Conservation (phyloP, 2,113 vertebrate genomes). For the Calidris pugnax region DNA sequence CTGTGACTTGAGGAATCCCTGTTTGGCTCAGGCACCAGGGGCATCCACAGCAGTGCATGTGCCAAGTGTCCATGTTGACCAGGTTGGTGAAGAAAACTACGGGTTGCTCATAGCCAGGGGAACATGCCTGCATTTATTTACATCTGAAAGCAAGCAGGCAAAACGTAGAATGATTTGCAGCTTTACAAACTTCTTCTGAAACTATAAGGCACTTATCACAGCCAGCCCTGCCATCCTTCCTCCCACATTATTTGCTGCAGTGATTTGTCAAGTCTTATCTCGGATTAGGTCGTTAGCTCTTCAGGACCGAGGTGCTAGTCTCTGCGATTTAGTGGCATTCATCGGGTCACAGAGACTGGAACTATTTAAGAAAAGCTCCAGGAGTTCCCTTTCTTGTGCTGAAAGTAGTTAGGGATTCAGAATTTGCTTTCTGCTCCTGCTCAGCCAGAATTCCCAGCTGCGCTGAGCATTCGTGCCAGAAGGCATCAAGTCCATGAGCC, state of each 20-base stretch:
- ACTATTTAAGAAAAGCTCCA: neutral
- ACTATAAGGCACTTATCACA: neutral
- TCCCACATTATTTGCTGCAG: neutral
- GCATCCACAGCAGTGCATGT: neutral
- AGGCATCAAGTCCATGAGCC: neutral
- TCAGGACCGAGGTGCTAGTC: neutral
- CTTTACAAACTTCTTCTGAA: neutral
- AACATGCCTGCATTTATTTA: neutral
- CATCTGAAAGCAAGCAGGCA: neutral
- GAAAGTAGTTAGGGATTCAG: neutral
- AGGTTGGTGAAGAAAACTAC: neutral
- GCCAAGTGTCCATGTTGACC: neutral
- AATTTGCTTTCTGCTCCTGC: constrained; percentile 13
- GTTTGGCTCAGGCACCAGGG: neutral
- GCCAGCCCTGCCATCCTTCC: neutral
- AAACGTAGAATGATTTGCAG: neutral
- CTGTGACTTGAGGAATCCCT: neutral
- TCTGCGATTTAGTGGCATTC: neutral
- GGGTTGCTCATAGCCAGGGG: neutral
- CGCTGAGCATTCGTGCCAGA: neutral
- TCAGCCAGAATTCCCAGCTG: constrained; percentile 18
- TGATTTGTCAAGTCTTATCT: neutral
- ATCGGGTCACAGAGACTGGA: neutral
- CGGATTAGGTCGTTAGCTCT: neutral
- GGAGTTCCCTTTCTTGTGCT: neutral